Base-by-base conservation (phyloP, 2,888 invertebrate species). In the Eupithecia centaureata region DNA sequence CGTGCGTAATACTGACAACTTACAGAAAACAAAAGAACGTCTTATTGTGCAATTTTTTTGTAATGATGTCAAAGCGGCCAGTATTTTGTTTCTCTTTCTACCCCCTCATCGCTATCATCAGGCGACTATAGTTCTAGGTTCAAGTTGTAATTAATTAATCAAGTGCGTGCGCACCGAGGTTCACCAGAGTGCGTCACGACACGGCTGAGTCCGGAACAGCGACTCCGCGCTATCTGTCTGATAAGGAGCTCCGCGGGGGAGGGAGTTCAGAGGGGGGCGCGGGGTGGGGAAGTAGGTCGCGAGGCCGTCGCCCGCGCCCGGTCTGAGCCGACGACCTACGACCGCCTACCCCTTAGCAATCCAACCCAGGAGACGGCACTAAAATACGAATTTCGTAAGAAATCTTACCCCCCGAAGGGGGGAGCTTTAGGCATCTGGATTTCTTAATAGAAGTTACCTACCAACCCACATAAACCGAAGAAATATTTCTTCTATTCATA, bases 301-400 rank as follows among this genome's bases (percentile, higher is more conserved):
- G 88, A 77, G 89, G 88, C 87, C 91, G 91, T 83, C 90, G 90
- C 81, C 90, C 91, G 85, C 79, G 84, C 85, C 78, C 85, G 87
- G 86, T 86, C 89, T 84, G 83, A 78, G 81, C 79, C 82, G 83
- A 75, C 84, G 82, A 85, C 86, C 86, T 85, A 77, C 85, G 80
- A 82, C 81, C 81, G 81, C 82, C 82, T 82, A 84, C 86, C 87
- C 88, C 83, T 80, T 75, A 77, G 75, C 79, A 83, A 81, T 83
- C 77, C 77, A 67, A 78, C 71, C 77, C 76, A 76, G 60, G 70
- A 72, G 64, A 66, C 66, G 63, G 58, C 42, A 63, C 72, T 70
- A 73, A 71, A 76, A 76, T 71, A 71, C 71, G 70, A 66, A 61
- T 66, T 59, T 56, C 65, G 58, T 65, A 27, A 57, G 54, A 63